A percentile compares a stretch with the other conserved stretches of the same genome.
Evolutionary conservation across 2,113 vertebrate species (phyloP).

Genomic region (Psophia crepitans): DNA sequence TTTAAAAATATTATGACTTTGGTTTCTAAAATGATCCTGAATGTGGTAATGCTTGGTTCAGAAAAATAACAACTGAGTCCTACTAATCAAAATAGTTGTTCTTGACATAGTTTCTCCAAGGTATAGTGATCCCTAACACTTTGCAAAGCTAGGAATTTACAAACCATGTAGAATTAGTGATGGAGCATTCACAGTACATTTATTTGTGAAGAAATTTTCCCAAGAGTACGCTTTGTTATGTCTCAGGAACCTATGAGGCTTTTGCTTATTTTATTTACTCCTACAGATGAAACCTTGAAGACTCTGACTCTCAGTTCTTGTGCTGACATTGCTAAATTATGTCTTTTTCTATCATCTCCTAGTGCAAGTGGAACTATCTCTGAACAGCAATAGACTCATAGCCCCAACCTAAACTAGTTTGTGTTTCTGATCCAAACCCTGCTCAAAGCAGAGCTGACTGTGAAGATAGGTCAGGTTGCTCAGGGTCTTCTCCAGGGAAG

Average conservation of each 20-base stretch:
- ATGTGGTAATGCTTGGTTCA: not conserved
- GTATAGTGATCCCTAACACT: not conserved
- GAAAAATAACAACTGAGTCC: not conserved
- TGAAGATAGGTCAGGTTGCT: not conserved
- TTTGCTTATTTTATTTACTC: not conserved
- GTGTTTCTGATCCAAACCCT: not conserved
- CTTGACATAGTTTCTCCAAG: not conserved
- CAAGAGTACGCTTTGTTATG: not conserved
- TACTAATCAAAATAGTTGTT: not conserved
- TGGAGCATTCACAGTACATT: not conserved
- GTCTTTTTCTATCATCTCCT: not conserved
- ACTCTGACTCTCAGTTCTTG: not conserved
- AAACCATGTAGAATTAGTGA: not conserved
- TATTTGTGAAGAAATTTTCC: not conserved
- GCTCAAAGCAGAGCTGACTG: not conserved
- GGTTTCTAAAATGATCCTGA: not conserved
- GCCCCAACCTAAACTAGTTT: not conserved
- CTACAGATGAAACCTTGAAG: not conserved
- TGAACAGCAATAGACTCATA: not conserved
- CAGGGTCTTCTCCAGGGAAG: not conserved
- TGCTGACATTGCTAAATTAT: not conserved
- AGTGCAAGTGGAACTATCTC: not conserved
- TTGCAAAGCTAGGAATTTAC: not conserved
- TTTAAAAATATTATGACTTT: not conserved
- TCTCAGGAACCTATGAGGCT: not conserved